Percentiles rank a stretch among this genome's conserved stretches.
Conservation (phyloP, 2,888 invertebrate genomes). For the Arrhopalites spinosus region DNA sequence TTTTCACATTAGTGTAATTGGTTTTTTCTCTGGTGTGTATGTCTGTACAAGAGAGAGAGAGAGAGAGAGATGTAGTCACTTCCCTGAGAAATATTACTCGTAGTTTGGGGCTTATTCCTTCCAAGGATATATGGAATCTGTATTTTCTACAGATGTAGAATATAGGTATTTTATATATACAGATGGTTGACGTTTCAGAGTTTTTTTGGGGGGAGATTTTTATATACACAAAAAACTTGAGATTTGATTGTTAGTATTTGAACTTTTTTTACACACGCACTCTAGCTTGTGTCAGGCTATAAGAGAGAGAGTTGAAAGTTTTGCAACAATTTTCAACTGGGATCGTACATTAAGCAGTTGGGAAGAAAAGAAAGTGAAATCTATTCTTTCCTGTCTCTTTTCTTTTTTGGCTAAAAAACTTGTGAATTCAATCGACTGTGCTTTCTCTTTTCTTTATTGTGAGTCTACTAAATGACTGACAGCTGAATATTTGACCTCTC, state of each 20-base stretch:
- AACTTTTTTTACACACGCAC: background rate
- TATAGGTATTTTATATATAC: background rate
- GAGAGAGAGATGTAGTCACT: background rate
- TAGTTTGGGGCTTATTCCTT: background rate
- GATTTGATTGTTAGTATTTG: slow-evolving; percentile 2
- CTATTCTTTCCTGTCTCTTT: too few species aligned
- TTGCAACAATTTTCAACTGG: too few species aligned
- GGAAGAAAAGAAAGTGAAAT: background rate
- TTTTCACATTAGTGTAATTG: slow-evolving; percentile 40
- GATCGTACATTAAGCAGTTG: background rate
- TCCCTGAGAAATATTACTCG: background rate
- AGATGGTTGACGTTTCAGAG: background rate
- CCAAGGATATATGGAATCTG: background rate
- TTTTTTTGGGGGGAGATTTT: background rate
- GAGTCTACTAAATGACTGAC: slow-evolving; percentile 14
- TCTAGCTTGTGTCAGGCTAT: background rate
- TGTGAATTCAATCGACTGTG: too few species aligned
- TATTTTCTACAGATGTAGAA: background rate
- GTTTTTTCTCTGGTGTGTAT: background rate
- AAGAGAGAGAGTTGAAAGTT: background rate
- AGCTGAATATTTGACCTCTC: slow-evolving; percentile 8
- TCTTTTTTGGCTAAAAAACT: too few species aligned
- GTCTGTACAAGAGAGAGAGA: background rate
- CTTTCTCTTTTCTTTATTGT: background rate
- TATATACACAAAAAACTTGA: background rate